Percentiles rank a stretch among this genome's conserved stretches.
These are phyloP conservation scores for Wiebesia pumilae DNA, from an alignment of 1,140 invertebrate species.

Conservation along the genomic window DNA sequence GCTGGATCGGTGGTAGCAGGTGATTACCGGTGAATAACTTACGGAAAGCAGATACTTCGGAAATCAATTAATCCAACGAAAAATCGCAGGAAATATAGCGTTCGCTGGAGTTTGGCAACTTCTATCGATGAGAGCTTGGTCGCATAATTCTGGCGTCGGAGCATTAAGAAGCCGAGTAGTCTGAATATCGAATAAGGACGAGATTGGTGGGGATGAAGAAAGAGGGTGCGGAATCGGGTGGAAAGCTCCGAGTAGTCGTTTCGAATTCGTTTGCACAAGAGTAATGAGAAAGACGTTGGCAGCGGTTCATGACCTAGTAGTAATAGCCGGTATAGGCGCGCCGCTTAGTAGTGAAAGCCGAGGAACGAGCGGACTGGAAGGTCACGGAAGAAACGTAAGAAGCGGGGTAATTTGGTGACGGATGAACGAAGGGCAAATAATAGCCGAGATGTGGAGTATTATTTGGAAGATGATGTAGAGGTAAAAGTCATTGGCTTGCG, in stretches of 20 bases:
- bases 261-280: slow-evolving; percentile 52
- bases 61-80: too few relatives aligned
- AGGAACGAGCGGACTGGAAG: slow-evolving; percentile 34
- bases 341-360: not conserved
- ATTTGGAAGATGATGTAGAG: not conserved
- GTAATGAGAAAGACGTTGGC: slow-evolving; percentile 55
- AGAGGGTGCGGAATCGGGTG: slow-evolving; percentile 2
- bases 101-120: not conserved
- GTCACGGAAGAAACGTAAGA: too few relatives aligned
- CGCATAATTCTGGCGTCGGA: not conserved
- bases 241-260: slow-evolving; percentile 30
- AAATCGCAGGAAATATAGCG: too few relatives aligned
- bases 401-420: not conserved
- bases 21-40: too few relatives aligned
- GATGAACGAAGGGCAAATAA: not conserved
- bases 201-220: not conserved
- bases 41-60: too few relatives aligned
- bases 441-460: not conserved
- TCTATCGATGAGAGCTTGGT: not conserved
- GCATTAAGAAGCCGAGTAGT: not conserved
- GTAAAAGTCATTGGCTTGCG: not conserved
- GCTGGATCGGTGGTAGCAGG: not conserved
- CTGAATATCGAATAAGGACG: slow-evolving; percentile 24
- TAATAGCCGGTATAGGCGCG: slow-evolving; percentile 26
- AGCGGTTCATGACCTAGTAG: slow-evolving; percentile 33